Evolutionary conservation across 2,797 vertebrate species (phyloP).

Genomic region (Brotogeris chrysoptera): DNA sequence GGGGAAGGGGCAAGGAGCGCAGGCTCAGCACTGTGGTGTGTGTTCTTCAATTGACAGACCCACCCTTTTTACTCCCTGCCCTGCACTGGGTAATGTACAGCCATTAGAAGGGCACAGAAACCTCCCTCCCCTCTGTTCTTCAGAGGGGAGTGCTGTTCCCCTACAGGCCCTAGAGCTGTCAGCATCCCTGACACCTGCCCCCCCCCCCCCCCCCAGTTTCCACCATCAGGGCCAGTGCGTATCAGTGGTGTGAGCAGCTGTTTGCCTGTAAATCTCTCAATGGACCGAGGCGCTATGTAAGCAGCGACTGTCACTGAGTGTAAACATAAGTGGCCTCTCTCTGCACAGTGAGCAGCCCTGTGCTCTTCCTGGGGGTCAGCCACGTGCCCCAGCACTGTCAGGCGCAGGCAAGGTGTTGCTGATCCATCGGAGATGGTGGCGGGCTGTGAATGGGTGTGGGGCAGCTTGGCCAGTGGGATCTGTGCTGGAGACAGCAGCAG

Average conservation of each 20-base stretch:
- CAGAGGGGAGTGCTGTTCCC: not conserved
- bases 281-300: not conserved
- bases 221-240: rapidly evolving
- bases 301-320: not conserved
- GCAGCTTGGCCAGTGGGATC: not conserved
- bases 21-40: rapidly evolving
- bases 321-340: not conserved
- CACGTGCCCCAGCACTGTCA: not conserved
- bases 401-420: constrained; percentile 40
- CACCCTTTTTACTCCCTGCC: not conserved
- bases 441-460: not conserved
- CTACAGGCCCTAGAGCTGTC: not conserved
- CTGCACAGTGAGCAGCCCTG: not conserved
- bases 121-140: not conserved
- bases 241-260: not conserved
- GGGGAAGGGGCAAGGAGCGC: not conserved
- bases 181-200: not conserved
- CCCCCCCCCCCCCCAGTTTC: not conserved
- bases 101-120: not conserved
- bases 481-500: not conserved
- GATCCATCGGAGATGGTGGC: constrained; percentile 19
- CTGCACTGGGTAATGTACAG: not conserved
- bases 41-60: not conserved
- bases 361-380: not conserved
- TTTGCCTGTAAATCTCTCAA: not conserved